phyloP scores from a whole-genome alignment of 2,113 vertebrate species.

The Protomyctophum bolini region DNA sequence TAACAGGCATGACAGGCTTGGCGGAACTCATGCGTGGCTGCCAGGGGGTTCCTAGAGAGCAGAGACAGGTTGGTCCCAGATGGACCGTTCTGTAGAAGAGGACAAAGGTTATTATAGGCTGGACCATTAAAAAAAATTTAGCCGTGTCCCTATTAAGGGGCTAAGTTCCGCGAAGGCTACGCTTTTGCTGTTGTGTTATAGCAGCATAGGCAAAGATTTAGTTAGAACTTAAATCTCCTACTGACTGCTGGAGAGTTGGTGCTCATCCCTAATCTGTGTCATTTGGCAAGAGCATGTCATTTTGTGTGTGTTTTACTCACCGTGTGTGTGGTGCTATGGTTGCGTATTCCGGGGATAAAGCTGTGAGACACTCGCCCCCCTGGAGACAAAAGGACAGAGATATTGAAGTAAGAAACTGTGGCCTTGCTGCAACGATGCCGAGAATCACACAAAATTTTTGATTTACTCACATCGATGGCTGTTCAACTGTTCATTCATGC shows the following conservation, averaged over 20 bases:
- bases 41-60: constrained; percentile 95
- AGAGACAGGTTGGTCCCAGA: constrained; percentile 84
- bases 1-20: constrained; percentile 97
- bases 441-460: constrained; percentile 6
- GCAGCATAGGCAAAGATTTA: neutral
- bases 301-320: constrained; percentile 55
- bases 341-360: constrained; percentile 80
- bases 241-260: neutral
- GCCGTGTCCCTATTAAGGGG: too few relatives aligned
- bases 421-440: constrained; percentile 10
- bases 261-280: neutral
- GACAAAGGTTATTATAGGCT: too few relatives aligned
- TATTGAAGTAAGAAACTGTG: constrained; percentile 37
- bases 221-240: neutral
- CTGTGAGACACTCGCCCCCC: constrained; percentile 79
- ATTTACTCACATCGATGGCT: constrained; percentile 5
- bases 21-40: constrained; percentile 91
- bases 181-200: too few relatives aligned
- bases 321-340: constrained; percentile 66
- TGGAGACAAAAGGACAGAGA: constrained; percentile 51
- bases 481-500: constrained; percentile 8
- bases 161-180: too few relatives aligned
- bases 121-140: too few relatives aligned
- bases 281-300: too few relatives aligned
- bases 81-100: constrained; percentile 77